A percentile compares a stretch with the other conserved stretches of the same genome.
Evolutionary conservation across 2,797 vertebrate genomes (phyloP).

Genomic region (Microctenopoma lineatum): DNA sequence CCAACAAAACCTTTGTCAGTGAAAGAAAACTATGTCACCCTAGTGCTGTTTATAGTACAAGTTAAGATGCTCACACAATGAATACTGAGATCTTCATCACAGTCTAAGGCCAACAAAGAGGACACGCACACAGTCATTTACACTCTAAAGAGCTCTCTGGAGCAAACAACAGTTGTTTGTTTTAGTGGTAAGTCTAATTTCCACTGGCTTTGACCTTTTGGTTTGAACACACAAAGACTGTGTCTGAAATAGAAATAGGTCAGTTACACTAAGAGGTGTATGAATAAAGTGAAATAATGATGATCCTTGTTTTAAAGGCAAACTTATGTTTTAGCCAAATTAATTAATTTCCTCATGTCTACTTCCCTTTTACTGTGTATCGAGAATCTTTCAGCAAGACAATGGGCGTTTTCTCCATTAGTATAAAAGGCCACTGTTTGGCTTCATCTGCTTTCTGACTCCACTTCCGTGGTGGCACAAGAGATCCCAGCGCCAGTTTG

Average conservation of each 20-base stretch:
- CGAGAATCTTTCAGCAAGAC: conserved; percentile 62
- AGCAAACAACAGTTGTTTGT: conserved; percentile 26
- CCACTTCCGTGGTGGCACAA: conserved; percentile 79
- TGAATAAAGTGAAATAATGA: conserved; percentile 34
- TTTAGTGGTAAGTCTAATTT: conserved; percentile 23
- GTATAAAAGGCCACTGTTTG: conserved; percentile 77
- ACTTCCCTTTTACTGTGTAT: conserved; percentile 50
- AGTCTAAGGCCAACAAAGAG: background rate
- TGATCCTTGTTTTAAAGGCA: conserved; percentile 29
- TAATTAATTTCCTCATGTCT: conserved; percentile 59
- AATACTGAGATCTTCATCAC: background rate
- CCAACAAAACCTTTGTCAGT: background rate
- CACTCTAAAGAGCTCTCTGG: conserved; percentile 12
- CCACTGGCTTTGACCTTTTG: conserved; percentile 32
- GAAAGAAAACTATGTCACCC: background rate
- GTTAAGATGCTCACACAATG: background rate
- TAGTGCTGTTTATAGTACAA: background rate
- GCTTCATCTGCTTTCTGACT: conserved; percentile 75
- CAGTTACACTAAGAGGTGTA: conserved; percentile 10
- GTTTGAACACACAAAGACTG: conserved; percentile 14
- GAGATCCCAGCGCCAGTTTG: conserved; percentile 73
- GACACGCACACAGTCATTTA: conserved; percentile 11
- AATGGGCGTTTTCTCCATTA: conserved; percentile 74
- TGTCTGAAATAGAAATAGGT: conserved; percentile 32
- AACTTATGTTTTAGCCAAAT: conserved; percentile 48